Evolutionary conservation across 2,888 invertebrate genomes (phyloP).

Genomic region (Coenonympha glycerion): DNA sequence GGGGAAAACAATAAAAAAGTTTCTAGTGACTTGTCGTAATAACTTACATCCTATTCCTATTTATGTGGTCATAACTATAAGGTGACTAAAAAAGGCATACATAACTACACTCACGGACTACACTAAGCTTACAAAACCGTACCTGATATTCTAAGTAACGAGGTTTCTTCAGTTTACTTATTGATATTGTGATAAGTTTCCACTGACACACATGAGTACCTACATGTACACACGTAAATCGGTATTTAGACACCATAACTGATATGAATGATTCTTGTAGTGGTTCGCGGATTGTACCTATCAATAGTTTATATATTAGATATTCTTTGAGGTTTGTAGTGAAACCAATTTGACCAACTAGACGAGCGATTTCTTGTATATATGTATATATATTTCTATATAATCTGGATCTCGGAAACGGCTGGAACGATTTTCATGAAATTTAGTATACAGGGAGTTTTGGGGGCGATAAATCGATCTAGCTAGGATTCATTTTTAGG

Average conservation of each 20-base stretch:
- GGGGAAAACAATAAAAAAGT: too few relatives aligned
- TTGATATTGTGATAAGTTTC: slow-evolving; percentile 53
- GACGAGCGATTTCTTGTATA: too few relatives aligned
- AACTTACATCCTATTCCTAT: background rate
- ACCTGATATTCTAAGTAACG: slow-evolving; percentile 51
- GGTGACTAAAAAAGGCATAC: slow-evolving; percentile 7
- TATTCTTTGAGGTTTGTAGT: slow-evolving; percentile 12
- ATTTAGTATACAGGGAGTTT: too few relatives aligned
- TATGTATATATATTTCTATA: too few relatives aligned
- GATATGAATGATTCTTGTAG: slow-evolving; percentile 31
- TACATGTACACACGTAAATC: slow-evolving; percentile 32
- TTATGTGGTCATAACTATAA: background rate
- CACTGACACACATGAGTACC: slow-evolving; percentile 36
- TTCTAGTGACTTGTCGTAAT: too few relatives aligned
- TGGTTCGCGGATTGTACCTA: slow-evolving; percentile 44
- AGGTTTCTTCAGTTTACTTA: slow-evolving; percentile 56
- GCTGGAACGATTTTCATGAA: too few relatives aligned
- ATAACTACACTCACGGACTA: too few relatives aligned
- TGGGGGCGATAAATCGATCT: too few relatives aligned
- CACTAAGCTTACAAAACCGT: slow-evolving; percentile 25
- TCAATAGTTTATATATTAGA: slow-evolving; percentile 29
- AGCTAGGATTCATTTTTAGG: too few relatives aligned
- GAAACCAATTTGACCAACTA: background rate
- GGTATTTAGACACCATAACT: slow-evolving; percentile 40
- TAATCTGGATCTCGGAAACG: too few relatives aligned